Conservation (phyloP, 2,113 vertebrate species). For the Etheostoma spectabile region DNA sequence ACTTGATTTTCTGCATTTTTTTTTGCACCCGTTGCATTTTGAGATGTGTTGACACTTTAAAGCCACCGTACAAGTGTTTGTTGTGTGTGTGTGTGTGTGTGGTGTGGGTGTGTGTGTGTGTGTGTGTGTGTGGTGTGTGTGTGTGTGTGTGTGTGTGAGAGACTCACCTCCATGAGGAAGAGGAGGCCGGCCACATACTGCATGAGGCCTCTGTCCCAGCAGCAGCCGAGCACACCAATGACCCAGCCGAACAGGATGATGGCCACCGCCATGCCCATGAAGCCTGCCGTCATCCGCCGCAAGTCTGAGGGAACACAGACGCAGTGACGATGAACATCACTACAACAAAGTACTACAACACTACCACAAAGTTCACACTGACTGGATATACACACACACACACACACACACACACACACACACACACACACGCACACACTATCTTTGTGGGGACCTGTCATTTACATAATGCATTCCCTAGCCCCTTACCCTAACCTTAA, state of each 20-base stretch:
- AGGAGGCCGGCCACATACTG: constrained; percentile 98
- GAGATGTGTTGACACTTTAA: too few relatives aligned
- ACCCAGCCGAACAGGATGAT: constrained; percentile 99
- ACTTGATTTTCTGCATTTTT: too few relatives aligned
- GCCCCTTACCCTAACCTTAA: too few relatives aligned
- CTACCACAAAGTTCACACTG: neutral
- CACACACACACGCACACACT: too few relatives aligned
- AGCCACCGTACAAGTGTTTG: too few relatives aligned
- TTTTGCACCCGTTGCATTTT: too few relatives aligned
- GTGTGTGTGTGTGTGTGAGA: neutral
- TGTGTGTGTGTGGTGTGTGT: neutral
- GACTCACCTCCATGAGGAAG: constrained; percentile 98
- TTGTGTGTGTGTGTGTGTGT: too few relatives aligned
- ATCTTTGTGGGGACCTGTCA: too few relatives aligned
- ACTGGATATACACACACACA: neutral
- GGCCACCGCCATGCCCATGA: constrained; percentile 99
- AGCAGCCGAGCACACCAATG: constrained; percentile 95
- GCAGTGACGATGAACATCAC: constrained; percentile 1
- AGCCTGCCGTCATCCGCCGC: constrained; percentile 97
- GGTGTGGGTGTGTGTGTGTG: too few relatives aligned
- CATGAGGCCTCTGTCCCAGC: constrained; percentile 98
- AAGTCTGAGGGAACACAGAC: constrained; percentile 85
- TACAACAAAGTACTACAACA: too few relatives aligned
- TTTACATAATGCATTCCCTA: too few relatives aligned
- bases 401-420: too few relatives aligned